Base-by-base conservation (phyloP, 2,888 invertebrate genomes). In the Atethmia centrago region DNA sequence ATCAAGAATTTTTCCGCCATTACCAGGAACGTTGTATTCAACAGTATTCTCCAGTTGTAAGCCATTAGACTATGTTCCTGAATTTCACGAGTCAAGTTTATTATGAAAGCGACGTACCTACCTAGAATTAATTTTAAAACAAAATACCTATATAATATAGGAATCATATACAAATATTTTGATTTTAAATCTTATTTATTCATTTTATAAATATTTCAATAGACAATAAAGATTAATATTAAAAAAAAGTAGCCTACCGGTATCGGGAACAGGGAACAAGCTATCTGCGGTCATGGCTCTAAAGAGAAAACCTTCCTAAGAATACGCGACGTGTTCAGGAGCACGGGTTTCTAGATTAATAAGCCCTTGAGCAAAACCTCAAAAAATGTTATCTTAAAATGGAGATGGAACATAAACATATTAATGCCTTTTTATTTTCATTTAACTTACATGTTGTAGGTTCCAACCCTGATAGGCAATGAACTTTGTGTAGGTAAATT, bases 21-120 rank as follows among this genome's bases (percentile, higher is more conserved):
- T 42, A 74, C 12, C 47, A 56, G 25, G 14, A 25, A 51, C 49
- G 14, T 45, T n/a, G 21, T 16, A 10, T 47, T 55, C 21, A 53
- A 14, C 31, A 45, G 0, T 14, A 51, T 76, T 69, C 40, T 16
- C 21, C 28, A 7, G 45, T 49, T 64, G 51, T 59, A 21, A 64
- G 51, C 58, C 62, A 74, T 63, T 68, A 76, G n/a, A 16, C 42
- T 25, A 49, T 31, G 40, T 51, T 63, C 3, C 14, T 25, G 63
- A 55, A 69, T 62, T 66, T 45, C 25, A 66, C 4, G 55, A 66
- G 58, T 42, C 31, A 36, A 56, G 62, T 70, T 40, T 9, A 40
- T 40, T 65, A 70, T 5, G 55, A 63, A 58, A 63, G 31, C 45
- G 9, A 53, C 9, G 25, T 21, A 55, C 51, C 5, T 40, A 36